Evolutionary conservation across 2,113 vertebrate species (phyloP).

Genomic region (Pseudorectes ferrugineus): DNA sequence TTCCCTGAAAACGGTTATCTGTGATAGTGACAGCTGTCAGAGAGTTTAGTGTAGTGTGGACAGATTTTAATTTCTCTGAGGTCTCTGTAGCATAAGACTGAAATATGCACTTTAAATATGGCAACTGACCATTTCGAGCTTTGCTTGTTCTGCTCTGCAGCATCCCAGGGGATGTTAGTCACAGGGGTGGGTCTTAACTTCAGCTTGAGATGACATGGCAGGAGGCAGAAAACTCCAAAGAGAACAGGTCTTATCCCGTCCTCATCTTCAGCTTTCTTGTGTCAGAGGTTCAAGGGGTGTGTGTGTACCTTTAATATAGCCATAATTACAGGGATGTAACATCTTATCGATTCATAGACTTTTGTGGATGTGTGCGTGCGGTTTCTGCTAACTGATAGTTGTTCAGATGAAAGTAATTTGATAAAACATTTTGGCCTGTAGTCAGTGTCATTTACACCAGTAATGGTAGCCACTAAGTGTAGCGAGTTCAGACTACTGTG

Average conservation of each 20-base stretch:
- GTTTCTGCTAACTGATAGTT: background rate
- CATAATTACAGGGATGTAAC: background rate
- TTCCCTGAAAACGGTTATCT: background rate
- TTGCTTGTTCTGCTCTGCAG: background rate
- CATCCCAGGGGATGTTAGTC: slow-evolving; percentile 47
- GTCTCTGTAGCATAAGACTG: background rate
- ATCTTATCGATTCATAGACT: background rate
- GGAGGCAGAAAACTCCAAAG: background rate
- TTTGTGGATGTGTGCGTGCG: background rate
- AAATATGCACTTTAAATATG: background rate
- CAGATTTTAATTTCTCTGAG: background rate
- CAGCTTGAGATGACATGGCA: background rate
- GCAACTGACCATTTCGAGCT: background rate
- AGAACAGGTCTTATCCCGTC: background rate
- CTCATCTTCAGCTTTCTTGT: slow-evolving; percentile 6
- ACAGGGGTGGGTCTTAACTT: slow-evolving; percentile 28
- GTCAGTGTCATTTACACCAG: background rate
- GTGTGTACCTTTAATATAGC: background rate
- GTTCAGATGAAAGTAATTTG: slow-evolving; percentile 40
- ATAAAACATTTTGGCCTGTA: slow-evolving; percentile 21
- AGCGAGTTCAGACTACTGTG: background rate
- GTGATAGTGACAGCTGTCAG: background rate
- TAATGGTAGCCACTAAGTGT: background rate
- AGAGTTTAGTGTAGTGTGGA: background rate
- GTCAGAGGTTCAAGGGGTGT: background rate